These are phyloP conservation scores for Aratinga solstitialis DNA, from an alignment of 2,797 vertebrate species.

Conservation along the genomic window DNA sequence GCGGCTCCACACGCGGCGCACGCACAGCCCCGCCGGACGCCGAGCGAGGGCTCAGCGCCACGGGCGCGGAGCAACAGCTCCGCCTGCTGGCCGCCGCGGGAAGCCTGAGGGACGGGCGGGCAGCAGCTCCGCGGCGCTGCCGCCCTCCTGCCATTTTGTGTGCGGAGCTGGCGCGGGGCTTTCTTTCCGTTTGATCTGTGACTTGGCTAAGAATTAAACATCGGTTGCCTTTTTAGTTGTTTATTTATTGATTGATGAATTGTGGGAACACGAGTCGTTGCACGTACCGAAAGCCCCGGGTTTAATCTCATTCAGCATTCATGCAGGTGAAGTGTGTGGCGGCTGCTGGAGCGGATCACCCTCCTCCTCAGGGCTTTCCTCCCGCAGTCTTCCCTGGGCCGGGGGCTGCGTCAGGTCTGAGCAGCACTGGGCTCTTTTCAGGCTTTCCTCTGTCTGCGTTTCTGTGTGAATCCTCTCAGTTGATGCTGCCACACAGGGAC, in stretches of 20 bases:
- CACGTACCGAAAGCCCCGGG: neutral
- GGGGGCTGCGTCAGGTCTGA: neutral
- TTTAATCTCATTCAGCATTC: too few species aligned
- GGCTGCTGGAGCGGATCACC: too few species aligned
- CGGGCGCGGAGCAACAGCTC: neutral
- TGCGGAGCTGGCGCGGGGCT: fast-evolving
- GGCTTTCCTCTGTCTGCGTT: neutral
- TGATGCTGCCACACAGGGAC: neutral
- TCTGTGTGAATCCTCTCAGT: neutral
- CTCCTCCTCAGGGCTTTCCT: neutral
- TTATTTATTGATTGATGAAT: neutral
- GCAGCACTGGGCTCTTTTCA: neutral
- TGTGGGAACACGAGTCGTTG: neutral
- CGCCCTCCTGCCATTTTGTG: neutral
- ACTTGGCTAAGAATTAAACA: neutral
- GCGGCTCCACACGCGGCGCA: neutral
- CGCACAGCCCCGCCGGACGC: neutral
- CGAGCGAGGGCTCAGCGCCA: neutral
- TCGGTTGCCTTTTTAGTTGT: neutral
- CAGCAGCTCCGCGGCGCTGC: neutral
- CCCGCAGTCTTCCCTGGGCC: neutral
- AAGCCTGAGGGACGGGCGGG: neutral
- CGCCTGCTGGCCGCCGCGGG: neutral
- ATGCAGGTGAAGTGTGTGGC: fast-evolving
- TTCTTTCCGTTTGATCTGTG: too few species aligned